phyloP scores from a whole-genome alignment of 1,140 invertebrate species.

The Drosophila burlai region DNA sequence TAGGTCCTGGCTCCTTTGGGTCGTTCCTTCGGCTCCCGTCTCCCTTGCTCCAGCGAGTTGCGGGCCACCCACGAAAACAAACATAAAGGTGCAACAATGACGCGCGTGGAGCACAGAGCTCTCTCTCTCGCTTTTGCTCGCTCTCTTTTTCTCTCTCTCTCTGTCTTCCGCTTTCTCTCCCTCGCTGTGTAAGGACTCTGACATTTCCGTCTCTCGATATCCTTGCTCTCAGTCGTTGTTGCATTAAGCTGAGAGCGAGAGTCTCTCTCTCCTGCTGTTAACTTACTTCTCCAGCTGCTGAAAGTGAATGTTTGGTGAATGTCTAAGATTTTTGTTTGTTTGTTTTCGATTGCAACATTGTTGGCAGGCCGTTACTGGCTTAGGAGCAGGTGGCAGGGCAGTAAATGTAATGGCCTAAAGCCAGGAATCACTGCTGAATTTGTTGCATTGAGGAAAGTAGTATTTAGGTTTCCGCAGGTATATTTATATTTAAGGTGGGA shows the following conservation, averaged over 20 bases:
- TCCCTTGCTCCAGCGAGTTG: constrained; percentile 14
- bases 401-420: constrained; percentile 24
- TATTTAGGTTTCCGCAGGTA: background rate
- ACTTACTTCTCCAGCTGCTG: constrained; percentile 63
- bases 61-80: constrained; percentile 81
- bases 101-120: constrained; percentile 67
- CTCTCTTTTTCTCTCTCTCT: constrained; percentile 26
- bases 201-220: constrained; percentile 14
- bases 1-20: constrained; percentile 3
- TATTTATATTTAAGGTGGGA: background rate
- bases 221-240: constrained; percentile 28
- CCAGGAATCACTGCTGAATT: background rate
- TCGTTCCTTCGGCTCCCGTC: constrained; percentile 7
- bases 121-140: constrained; percentile 35
- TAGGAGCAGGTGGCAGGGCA: background rate
- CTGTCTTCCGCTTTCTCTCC: constrained; percentile 1
- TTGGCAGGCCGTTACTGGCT: constrained; percentile 22
- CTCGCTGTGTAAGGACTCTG: constrained; percentile 3
- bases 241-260: constrained; percentile 22
- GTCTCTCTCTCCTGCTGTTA: constrained; percentile 55
- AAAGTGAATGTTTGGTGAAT: constrained; percentile 74
- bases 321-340: constrained; percentile 61
- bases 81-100: constrained; percentile 84
- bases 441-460: background rate
- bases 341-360: constrained; percentile 69